phyloP scores from a whole-genome alignment of 2,888 invertebrate species.

The Chloroclystis v-ata region DNA sequence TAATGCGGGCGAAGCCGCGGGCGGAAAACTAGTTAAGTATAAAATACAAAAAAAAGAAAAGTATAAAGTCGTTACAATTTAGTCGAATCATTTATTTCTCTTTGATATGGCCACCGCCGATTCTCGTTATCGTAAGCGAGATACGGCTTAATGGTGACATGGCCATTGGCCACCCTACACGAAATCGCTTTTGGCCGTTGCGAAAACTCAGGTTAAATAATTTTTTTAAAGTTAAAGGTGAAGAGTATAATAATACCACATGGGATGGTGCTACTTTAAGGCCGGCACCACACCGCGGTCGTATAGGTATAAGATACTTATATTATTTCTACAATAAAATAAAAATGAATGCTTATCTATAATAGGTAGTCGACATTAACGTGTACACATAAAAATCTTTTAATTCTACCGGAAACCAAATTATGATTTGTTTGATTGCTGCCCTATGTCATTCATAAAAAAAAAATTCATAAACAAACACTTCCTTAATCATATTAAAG shows the following conservation, averaged over 20 bases:
- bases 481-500: constrained; percentile 19
- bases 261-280: no score
- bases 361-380: constrained; percentile 24
- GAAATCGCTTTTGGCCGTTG: constrained; percentile 51
- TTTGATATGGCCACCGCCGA: constrained; percentile 30
- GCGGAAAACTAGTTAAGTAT: no score
- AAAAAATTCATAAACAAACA: constrained; percentile 24
- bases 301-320: no score
- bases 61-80: constrained; percentile 31
- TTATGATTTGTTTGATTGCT: constrained; percentile 18
- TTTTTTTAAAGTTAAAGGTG: constrained; percentile 36
- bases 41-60: constrained; percentile 15
- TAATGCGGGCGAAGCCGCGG: no score
- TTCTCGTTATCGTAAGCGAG: constrained; percentile 41
- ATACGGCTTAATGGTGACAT: constrained; percentile 44
- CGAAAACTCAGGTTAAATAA: constrained; percentile 54
- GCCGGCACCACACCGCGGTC: no score
- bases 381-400: constrained; percentile 23
- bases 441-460: constrained; percentile 14
- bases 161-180: constrained; percentile 46
- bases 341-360: constrained; percentile 28
- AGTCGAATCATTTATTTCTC: constrained; percentile 37
- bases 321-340: no score
- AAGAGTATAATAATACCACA: no score
- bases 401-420: constrained; percentile 27